These are phyloP conservation scores for Saccostrea echinata DNA, from an alignment of 1,140 invertebrate genomes.

Conservation along the genomic window DNA sequence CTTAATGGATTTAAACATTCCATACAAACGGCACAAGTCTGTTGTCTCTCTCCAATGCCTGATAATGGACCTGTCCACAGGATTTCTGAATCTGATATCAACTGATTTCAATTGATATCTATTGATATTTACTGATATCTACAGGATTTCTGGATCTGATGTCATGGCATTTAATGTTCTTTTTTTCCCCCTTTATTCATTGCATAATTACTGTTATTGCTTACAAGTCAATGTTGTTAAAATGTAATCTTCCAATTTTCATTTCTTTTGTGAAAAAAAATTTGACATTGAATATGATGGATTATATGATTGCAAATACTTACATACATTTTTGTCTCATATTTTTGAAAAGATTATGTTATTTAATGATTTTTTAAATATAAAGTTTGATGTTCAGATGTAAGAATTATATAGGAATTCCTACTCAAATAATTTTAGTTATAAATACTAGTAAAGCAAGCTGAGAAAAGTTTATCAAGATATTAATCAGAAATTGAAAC, in stretches of 20 bases:
- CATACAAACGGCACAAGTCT: conserved; percentile 26
- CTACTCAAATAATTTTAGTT: too few species aligned
- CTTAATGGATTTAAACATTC: conserved; percentile 24
- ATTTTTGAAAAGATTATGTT: neutral
- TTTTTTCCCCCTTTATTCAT: conserved; percentile 1
- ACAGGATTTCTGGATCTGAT: neutral
- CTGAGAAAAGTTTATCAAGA: too few species aligned
- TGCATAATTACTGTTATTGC: conserved; percentile 20
- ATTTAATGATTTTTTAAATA: neutral
- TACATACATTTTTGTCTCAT: neutral
- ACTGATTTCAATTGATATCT: too few species aligned
- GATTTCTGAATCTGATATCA: too few species aligned
- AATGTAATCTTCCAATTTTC: conserved; percentile 11
- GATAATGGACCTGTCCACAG: neutral
- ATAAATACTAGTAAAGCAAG: too few species aligned
- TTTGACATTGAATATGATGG: neutral
- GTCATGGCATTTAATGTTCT: neutral
- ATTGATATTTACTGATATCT: too few species aligned
- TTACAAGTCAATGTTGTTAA: conserved; percentile 27
- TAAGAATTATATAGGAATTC: too few species aligned
- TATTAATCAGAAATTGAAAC: too few species aligned
- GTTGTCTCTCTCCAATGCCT: neutral
- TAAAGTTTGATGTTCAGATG: too few species aligned
- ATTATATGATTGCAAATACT: neutral
- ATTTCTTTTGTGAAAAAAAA: neutral